Conservation (phyloP, 2,888 invertebrate genomes). For the Argyresthia goedartella region DNA sequence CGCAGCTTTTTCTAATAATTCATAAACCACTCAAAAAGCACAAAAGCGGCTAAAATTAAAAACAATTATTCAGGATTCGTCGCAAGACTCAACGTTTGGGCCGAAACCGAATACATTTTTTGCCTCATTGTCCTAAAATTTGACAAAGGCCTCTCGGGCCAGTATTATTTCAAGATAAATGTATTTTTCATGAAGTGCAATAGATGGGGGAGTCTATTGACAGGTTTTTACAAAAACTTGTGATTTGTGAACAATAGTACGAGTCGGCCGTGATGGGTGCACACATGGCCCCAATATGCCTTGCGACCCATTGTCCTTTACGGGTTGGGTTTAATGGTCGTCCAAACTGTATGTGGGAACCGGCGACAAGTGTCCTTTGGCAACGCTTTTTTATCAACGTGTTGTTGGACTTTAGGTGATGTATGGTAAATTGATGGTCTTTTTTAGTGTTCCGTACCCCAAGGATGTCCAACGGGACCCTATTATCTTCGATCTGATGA, state of each 20-base stretch:
- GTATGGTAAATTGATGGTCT: too few species aligned
- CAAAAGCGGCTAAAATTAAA: conserved; percentile 33
- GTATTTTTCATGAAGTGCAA: conserved; percentile 68
- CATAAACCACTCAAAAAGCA: conserved; percentile 38
- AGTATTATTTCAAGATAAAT: conserved; percentile 56
- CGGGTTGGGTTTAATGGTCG: conserved; percentile 28
- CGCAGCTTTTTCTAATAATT: conserved; percentile 7
- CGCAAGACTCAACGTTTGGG: conserved; percentile 26
- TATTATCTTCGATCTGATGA: too few species aligned
- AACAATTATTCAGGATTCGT: conserved; percentile 54
- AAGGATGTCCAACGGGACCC: too few species aligned
- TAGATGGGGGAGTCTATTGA: conserved; percentile 50
- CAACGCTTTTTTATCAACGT: neutral
- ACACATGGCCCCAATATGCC: conserved; percentile 62
- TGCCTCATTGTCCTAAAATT: conserved; percentile 22
- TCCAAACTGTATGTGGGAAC: conserved; percentile 1
- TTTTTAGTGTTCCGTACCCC: too few species aligned
- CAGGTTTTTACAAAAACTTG: conserved; percentile 42
- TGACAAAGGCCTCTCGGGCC: conserved; percentile 32
- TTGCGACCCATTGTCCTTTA: conserved; percentile 30
- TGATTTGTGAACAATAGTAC: conserved; percentile 47
- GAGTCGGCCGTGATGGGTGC: conserved; percentile 46
- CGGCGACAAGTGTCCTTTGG: conserved; percentile 1
- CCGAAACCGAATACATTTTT: conserved; percentile 18
- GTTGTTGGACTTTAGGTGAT: too few species aligned